Evolutionary conservation across 2,113 vertebrate species (phyloP).

Genomic region (Maccullochella peelii): DNA sequence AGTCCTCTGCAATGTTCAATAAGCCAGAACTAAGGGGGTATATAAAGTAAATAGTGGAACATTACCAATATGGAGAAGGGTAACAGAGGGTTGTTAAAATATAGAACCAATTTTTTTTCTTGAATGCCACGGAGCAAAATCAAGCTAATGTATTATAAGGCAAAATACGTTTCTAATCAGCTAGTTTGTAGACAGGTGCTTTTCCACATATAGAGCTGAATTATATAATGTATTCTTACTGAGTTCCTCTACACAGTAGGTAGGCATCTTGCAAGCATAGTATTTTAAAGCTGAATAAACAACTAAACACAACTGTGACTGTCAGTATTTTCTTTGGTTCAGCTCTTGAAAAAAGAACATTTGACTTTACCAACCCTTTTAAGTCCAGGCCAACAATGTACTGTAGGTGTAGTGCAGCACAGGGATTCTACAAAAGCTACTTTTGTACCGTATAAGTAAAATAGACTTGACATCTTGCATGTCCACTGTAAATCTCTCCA

Average conservation of each 20-base stretch:
- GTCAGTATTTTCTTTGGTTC: background rate
- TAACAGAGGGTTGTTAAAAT: background rate
- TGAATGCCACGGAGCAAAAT: background rate
- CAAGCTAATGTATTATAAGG: background rate
- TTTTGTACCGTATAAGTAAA: background rate
- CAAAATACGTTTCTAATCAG: background rate
- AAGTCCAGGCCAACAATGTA: background rate
- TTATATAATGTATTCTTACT: background rate
- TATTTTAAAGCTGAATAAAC: background rate
- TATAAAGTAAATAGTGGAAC: background rate
- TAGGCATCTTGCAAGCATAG: background rate
- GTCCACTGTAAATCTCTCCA: slow-evolving; percentile 14
- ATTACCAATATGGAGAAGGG: background rate
- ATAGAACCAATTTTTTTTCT: background rate
- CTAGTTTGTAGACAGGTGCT: too few relatives aligned
- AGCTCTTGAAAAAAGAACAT: background rate
- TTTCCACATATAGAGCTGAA: background rate
- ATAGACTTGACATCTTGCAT: background rate
- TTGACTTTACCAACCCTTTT: background rate
- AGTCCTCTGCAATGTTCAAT: background rate
- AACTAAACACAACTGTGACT: background rate
- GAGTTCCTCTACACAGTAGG: background rate
- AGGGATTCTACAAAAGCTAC: background rate
- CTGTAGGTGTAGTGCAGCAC: background rate
- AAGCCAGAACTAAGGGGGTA: background rate